Conservation (phyloP, 2,113 vertebrate species). For the Plotosus lineatus region DNA sequence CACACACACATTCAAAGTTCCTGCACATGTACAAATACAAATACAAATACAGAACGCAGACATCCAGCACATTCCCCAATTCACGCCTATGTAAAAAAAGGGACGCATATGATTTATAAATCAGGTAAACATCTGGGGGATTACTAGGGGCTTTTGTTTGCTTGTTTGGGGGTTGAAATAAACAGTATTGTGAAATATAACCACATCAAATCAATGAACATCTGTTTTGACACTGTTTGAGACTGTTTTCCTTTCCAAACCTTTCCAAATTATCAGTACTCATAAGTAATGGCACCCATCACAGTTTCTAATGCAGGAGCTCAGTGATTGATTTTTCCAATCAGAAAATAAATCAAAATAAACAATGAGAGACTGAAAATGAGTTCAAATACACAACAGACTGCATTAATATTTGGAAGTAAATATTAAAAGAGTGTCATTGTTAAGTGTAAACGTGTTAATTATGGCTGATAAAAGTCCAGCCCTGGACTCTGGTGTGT, state of each 20-base stretch:
- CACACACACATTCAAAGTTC: slow-evolving; percentile 11
- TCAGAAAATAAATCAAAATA: too few relatives aligned
- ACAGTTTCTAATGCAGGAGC: not conserved
- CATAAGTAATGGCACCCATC: not conserved
- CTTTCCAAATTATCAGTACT: not conserved
- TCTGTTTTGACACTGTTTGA: too few relatives aligned
- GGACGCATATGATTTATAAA: not conserved
- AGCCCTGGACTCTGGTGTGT: too few relatives aligned
- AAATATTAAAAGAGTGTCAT: not conserved
- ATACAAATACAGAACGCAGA: too few relatives aligned
- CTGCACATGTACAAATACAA: not conserved
- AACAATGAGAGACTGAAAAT: too few relatives aligned
- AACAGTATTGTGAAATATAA: too few relatives aligned
- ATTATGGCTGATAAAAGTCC: not conserved
- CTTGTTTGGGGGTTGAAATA: too few relatives aligned
- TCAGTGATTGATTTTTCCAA: too few relatives aligned
- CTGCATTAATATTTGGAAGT: not conserved
- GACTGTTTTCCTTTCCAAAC: too few relatives aligned
- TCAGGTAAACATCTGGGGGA: not conserved
- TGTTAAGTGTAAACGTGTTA: too few relatives aligned
- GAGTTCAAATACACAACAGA: not conserved
- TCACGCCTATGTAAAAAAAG: not conserved
- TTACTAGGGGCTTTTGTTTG: too few relatives aligned
- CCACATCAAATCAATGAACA: too few relatives aligned
- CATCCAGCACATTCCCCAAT: not conserved